Percentiles rank a stretch among this genome's conserved stretches.
Evolutionary conservation across 2,888 invertebrate species (phyloP).

Genomic region (Pseudococcus viburni): DNA sequence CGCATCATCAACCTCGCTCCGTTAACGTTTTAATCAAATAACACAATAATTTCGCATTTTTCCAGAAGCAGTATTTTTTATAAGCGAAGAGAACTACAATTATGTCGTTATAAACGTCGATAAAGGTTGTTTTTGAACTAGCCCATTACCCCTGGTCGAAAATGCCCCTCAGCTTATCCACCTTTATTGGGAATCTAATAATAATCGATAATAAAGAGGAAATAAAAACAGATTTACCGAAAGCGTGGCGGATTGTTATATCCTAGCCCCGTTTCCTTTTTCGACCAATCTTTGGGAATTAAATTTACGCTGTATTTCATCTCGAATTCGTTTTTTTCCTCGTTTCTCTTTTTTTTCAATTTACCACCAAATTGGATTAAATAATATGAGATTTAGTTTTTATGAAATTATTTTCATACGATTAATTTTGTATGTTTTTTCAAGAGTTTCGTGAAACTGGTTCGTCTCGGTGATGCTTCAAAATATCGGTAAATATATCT

Average conservation of each 20-base stretch:
- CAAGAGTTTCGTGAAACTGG: too few relatives aligned
- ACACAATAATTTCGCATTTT: not conserved
- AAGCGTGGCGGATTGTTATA: not conserved
- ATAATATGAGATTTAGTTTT: not conserved
- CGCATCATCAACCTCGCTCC: not conserved
- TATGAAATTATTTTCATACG: not conserved
- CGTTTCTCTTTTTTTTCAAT: not conserved
- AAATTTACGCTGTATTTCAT: not conserved
- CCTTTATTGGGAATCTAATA: not conserved
- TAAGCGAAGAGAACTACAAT: not conserved
- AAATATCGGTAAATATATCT: too few relatives aligned
- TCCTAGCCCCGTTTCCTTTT: not conserved
- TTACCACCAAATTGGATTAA: constrained; percentile 2
- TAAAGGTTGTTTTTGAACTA: not conserved
- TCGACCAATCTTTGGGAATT: not conserved
- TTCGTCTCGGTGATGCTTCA: too few relatives aligned
- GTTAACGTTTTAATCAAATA: not conserved
- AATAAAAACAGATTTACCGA: constrained; percentile 7
- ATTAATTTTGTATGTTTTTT: too few relatives aligned
- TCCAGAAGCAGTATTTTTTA: not conserved
- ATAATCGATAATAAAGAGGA: not conserved
- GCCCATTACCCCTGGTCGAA: not conserved
- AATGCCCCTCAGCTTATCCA: not conserved
- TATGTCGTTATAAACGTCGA: constrained; percentile 14
- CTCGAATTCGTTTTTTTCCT: not conserved